These are phyloP conservation scores for Hirundo rustica DNA, from an alignment of 2,797 vertebrate species.

Conservation along the genomic window DNA sequence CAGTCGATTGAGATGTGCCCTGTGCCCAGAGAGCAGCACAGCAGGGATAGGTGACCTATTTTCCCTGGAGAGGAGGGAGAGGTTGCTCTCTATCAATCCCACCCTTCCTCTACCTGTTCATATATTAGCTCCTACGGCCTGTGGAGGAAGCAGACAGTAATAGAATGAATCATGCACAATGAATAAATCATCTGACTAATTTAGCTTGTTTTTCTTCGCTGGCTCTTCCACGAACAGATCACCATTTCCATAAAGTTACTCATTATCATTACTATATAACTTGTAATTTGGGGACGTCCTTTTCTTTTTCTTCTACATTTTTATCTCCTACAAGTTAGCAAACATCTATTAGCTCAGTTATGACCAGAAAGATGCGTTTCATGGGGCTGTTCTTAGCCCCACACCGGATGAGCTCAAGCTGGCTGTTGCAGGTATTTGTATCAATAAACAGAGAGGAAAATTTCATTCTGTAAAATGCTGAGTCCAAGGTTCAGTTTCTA, in stretches of 20 bases:
- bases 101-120: slow-evolving; percentile 15
- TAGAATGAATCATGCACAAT: slow-evolving; percentile 26
- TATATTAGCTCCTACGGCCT: neutral
- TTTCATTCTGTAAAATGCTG: neutral
- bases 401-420: neutral
- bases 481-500: neutral
- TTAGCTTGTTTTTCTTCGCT: slow-evolving; percentile 40
- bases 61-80: slow-evolving; percentile 25
- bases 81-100: slow-evolving; percentile 4
- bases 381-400: neutral
- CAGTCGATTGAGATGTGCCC: neutral
- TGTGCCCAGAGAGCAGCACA: neutral
- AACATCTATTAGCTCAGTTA: neutral
- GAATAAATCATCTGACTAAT: slow-evolving; percentile 53
- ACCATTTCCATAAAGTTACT: neutral
- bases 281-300: neutral
- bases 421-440: neutral
- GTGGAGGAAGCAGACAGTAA: slow-evolving; percentile 31
- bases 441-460: neutral
- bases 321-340: neutral
- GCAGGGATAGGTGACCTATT: slow-evolving; percentile 23
- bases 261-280: neutral
- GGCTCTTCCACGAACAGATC: neutral
- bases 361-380: neutral
- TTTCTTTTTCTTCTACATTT: neutral